phyloP scores from a whole-genome alignment of 2,113 vertebrate genomes.

The Spea multiplicata region DNA sequence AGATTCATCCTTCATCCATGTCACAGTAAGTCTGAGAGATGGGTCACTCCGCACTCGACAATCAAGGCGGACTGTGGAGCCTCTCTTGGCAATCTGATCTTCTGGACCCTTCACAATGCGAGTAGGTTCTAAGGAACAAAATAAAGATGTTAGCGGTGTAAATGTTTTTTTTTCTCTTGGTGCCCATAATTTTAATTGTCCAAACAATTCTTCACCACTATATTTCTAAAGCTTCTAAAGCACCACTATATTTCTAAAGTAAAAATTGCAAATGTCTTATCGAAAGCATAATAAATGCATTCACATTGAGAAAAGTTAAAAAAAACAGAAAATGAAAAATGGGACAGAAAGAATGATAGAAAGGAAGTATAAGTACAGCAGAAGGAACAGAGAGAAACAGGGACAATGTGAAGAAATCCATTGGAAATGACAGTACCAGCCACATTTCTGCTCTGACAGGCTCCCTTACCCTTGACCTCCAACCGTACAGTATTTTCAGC shows the following conservation, averaged over 20 bases:
- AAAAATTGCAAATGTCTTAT: too few species aligned
- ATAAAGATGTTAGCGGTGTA: not conserved
- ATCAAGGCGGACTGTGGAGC: slow-evolving; percentile 73
- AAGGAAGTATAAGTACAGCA: too few species aligned
- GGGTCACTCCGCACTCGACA: slow-evolving; percentile 82
- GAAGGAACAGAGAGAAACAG: too few species aligned
- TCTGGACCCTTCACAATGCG: slow-evolving; percentile 81
- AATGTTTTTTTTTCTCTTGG: not conserved
- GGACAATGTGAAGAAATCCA: too few species aligned
- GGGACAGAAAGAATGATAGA: too few species aligned
- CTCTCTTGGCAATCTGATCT: slow-evolving; percentile 71
- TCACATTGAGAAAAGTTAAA: too few species aligned
- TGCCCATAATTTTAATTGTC: not conserved
- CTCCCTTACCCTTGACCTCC: slow-evolving; percentile 90
- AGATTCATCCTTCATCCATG: slow-evolving; percentile 85
- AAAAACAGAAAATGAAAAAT: too few species aligned
- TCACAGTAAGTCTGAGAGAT: slow-evolving; percentile 70
- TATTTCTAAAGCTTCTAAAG: too few species aligned
- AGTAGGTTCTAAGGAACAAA: slow-evolving; percentile 76
- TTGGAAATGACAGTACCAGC: too few species aligned
- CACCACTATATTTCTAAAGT: too few species aligned
- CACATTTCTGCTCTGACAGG: too few species aligned
- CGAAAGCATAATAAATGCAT: too few species aligned
- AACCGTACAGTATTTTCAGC: slow-evolving; percentile 86
- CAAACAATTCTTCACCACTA: not conserved